Conservation (phyloP, 2,797 vertebrate genomes). For the Clarias laeviceps region DNA sequence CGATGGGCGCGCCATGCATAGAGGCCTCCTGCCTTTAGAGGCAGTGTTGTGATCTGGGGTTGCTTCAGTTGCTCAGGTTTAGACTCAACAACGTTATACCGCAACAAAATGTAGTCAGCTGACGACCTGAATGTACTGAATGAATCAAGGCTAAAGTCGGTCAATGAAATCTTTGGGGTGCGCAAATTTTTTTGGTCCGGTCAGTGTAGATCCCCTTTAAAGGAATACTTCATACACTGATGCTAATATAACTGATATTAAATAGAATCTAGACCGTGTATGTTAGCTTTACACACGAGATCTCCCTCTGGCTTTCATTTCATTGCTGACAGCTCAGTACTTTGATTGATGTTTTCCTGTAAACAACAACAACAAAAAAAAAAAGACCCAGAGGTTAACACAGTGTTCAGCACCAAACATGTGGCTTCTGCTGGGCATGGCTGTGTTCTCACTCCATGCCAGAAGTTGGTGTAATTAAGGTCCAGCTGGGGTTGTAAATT, state of each 20-base stretch:
- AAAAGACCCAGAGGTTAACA: not conserved
- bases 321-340: not conserved
- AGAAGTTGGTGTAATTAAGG: conserved; percentile 26
- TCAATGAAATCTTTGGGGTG: too few relatives aligned
- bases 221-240: not conserved
- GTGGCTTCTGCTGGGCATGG: not conserved
- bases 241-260: not conserved
- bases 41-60: too few relatives aligned
- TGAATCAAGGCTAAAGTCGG: too few relatives aligned
- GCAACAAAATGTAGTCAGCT: too few relatives aligned
- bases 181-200: too few relatives aligned
- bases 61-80: too few relatives aligned
- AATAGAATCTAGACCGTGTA: not conserved
- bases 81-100: too few relatives aligned
- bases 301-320: not conserved
- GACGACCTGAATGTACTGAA: too few relatives aligned
- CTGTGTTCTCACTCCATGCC: conserved; percentile 2
- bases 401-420: not conserved
- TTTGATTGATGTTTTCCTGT: not conserved
- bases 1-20: too few relatives aligned
- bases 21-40: too few relatives aligned
- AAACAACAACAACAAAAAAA: not conserved
- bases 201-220: not conserved
- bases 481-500: conserved; percentile 32
- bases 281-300: not conserved